phyloP scores from a whole-genome alignment of 2,888 invertebrate species.

The Colletes collaris region DNA sequence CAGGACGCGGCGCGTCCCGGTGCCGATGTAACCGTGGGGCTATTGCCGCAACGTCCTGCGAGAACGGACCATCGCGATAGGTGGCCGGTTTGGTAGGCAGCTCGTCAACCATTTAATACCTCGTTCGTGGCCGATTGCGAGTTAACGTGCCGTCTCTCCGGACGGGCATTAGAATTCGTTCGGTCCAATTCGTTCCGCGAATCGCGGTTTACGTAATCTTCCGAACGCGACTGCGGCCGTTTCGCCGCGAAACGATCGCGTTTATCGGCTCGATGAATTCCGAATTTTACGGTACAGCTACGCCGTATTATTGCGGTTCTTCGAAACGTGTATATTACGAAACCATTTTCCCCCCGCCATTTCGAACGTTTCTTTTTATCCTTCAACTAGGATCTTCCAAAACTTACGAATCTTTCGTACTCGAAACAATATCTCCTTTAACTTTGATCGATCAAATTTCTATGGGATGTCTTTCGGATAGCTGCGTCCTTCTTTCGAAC shows the following conservation, averaged over 20 bases:
- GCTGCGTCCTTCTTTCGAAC: no score
- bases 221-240: neutral
- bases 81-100: constrained; percentile 12
- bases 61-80: constrained; percentile 40
- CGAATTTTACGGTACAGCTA: neutral
- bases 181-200: constrained; percentile 19
- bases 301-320: no score
- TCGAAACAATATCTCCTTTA: no score
- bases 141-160: constrained; percentile 5
- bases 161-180: constrained; percentile 23
- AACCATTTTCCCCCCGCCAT: no score
- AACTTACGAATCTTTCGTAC: no score
- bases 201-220: constrained; percentile 39
- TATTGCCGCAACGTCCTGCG: constrained; percentile 31
- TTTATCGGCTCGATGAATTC: neutral
- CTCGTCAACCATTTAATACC: constrained; percentile 50
- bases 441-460: no score
- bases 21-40: constrained; percentile 11
- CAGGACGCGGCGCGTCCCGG: constrained; percentile 30
- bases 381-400: no score
- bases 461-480: no score
- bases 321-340: no score
- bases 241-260: neutral
- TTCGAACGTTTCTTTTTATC: no score
- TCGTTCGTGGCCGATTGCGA: constrained; percentile 22